These are phyloP conservation scores for Forpus xanthops DNA, from an alignment of 2,797 vertebrate genomes.

Conservation along the genomic window DNA sequence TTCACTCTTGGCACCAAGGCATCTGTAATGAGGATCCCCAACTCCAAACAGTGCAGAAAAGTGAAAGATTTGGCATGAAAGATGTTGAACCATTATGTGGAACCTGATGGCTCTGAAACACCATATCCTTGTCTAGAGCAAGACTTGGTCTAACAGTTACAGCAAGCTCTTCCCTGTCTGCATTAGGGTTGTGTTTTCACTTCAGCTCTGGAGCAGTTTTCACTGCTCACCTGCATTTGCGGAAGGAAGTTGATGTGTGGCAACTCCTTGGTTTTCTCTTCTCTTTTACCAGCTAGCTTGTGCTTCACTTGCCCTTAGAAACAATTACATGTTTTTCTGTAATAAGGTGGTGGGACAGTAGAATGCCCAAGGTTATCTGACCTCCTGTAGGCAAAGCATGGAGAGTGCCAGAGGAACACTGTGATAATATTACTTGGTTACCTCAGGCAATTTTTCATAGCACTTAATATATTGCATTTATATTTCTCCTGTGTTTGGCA, in stretches of 20 bases:
- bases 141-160: not conserved
- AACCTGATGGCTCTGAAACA: not conserved
- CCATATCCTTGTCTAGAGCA: not conserved
- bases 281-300: not conserved
- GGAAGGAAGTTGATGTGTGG: not conserved
- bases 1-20: not conserved
- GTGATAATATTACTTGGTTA: not conserved
- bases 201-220: not conserved
- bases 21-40: not conserved
- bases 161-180: not conserved
- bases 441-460: not conserved
- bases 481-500: not conserved
- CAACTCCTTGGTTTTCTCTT: not conserved
- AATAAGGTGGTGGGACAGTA: not conserved
- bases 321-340: not conserved
- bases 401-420: not conserved
- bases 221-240: not conserved
- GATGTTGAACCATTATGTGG: fast-evolving
- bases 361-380: not conserved
- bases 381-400: not conserved
- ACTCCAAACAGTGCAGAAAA: not conserved
- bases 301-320: not conserved
- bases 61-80: not conserved
- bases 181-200: not conserved
- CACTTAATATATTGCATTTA: not conserved